These are phyloP conservation scores for Cyprinodon tularosa DNA, from an alignment of 2,113 vertebrate genomes.

Conservation along the genomic window DNA sequence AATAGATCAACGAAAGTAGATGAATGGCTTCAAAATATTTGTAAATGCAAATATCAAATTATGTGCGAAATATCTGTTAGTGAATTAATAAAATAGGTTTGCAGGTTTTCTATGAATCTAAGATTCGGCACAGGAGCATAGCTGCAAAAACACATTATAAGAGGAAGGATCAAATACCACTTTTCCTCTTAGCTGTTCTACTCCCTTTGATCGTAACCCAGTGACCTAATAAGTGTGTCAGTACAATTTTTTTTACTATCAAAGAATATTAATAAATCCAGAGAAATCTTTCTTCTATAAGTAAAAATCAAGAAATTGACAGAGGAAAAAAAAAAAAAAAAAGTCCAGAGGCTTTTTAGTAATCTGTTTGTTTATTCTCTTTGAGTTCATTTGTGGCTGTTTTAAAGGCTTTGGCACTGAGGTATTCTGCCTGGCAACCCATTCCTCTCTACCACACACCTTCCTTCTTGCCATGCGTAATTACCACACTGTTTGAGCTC, in stretches of 20 bases:
- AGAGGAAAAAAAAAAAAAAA: not conserved
- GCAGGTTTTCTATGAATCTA: not conserved
- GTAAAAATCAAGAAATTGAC: slow-evolving; percentile 55
- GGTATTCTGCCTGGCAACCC: slow-evolving; percentile 69
- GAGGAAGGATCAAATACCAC: not conserved
- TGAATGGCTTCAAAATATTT: slow-evolving; percentile 50
- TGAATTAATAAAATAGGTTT: slow-evolving; percentile 12
- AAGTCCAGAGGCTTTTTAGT: slow-evolving; percentile 50
- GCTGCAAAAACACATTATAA: not conserved
- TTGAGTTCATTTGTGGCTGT: slow-evolving; percentile 71
- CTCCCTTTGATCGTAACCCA: slow-evolving; percentile 5
- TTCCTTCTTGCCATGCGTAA: slow-evolving; percentile 69
- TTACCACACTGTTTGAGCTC: slow-evolving; percentile 75
- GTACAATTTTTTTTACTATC: slow-evolving; percentile 26
- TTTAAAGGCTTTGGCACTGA: slow-evolving; percentile 71
- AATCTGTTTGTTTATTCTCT: slow-evolving; percentile 75
- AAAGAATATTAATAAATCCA: slow-evolving; percentile 25
- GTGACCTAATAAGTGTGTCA: slow-evolving; percentile 18
- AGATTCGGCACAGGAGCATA: slow-evolving; percentile 7
- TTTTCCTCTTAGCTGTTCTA: slow-evolving; percentile 10
- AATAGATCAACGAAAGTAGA: no score
- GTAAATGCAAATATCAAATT: slow-evolving; percentile 61
- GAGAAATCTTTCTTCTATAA: slow-evolving; percentile 33
- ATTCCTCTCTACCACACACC: slow-evolving; percentile 67
- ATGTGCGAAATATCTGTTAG: slow-evolving; percentile 38